Base-by-base conservation (phyloP, 2,888 invertebrate species). In the Drosophila villosipedis region DNA sequence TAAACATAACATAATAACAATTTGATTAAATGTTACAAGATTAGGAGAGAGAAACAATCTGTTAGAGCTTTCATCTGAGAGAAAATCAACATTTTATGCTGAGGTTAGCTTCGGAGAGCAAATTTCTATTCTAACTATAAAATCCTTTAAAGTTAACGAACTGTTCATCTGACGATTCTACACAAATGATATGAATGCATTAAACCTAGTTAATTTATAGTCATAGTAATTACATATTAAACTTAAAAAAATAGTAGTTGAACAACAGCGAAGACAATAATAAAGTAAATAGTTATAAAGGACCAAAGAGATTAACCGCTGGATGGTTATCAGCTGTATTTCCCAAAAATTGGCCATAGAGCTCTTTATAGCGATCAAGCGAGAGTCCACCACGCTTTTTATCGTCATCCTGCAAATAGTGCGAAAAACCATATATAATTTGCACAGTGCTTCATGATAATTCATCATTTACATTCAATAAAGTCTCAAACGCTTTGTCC, bases 341-440 rank as follows among this genome's bases (percentile, higher is more conserved):
- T 31, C 97, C 96, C 73, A 97, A 94, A 94, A 96, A 97, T 92
- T 96, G 95, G 0, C 97, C 96, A 92, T 97, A 97, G 4, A 97
- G 94, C 92, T 97, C 97, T 92, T 97, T 96, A 92, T 97, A 97
- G 91, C 97, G 95, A 7, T 96, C 95, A 70, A 97, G 92, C 4
- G 96, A 96, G 55, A 97, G 94, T 6, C 97, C 97, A 37, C 97
- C 97, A 89, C 95, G 95, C 93, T 95, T 95, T 91, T 96, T 95
- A 93, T 97, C 97, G 75, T 97, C 97, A 83, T 97, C 97, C 97
- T 97, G 52, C 9, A 57, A 67, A 66, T 6, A 33, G 31, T 16
- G 0, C 14, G 19, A 31, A 4, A 47, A 12, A 12, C 9, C 55
- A 31, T 31, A 43, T 47, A 25, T 4, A 55, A 25, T 19, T n/a